A percentile compares a stretch with the other conserved stretches of the same genome.
These are phyloP conservation scores for Heliconius ismenius DNA, from an alignment of 2,888 invertebrate genomes.

Conservation along the genomic window DNA sequence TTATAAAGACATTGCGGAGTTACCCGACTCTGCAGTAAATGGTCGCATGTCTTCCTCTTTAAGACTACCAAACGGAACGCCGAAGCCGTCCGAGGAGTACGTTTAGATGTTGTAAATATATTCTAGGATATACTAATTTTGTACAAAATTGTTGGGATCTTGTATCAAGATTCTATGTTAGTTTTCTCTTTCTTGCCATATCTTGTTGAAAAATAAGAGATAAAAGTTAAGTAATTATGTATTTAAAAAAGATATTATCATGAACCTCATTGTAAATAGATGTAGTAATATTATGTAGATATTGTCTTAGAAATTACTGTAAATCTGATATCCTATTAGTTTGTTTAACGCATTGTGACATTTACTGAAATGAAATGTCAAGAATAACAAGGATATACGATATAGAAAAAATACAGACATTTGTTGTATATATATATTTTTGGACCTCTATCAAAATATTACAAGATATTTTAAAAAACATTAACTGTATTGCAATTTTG, in stretches of 20 bases:
- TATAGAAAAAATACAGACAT: neutral
- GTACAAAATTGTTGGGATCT: constrained; percentile 74
- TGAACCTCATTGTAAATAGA: constrained; percentile 57
- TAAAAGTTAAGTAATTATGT: constrained; percentile 43
- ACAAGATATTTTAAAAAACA: neutral
- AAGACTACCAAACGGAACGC: constrained; percentile 88
- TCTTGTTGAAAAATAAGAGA: constrained; percentile 60
- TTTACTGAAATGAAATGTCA: constrained; percentile 27
- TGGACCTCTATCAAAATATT: neutral
- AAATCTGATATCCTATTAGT: constrained; percentile 37
- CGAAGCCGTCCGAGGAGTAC: constrained; percentile 94
- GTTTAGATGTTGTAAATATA: constrained; percentile 78
- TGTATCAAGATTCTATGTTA: constrained; percentile 76
- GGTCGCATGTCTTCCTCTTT: constrained; percentile 88
- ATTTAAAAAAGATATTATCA: constrained; percentile 42
- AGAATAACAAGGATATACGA: constrained; percentile 4
- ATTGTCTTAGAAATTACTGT: constrained; percentile 37
- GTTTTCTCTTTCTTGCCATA: constrained; percentile 76
- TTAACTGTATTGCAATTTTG: constrained; percentile 40
- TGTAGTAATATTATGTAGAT: constrained; percentile 45
- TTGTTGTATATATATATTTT: neutral
- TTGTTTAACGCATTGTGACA: constrained; percentile 44
- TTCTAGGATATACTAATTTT: constrained; percentile 50
- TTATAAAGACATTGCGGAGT: constrained; percentile 96
- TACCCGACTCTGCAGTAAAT: constrained; percentile 89